Percentiles rank a stretch among this genome's conserved stretches.
phyloP scores from a whole-genome alignment of 2,888 invertebrate genomes.

The Nomada fabriciana region DNA sequence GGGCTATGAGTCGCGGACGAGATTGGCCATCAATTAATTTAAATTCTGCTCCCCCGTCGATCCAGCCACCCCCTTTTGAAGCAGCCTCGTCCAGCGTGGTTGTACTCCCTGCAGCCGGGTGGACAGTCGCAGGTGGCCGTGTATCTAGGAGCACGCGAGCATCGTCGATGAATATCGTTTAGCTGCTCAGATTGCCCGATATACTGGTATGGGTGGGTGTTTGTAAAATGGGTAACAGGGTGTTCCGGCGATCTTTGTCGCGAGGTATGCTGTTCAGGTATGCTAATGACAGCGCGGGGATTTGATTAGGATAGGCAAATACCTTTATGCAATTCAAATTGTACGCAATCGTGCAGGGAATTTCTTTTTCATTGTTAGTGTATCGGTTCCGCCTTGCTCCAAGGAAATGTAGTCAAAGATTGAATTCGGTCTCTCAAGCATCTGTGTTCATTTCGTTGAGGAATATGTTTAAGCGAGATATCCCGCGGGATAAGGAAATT shows the following conservation, averaged over 20 bases:
- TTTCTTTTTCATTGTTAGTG: too few relatives aligned
- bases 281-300: background rate
- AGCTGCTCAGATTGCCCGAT: constrained; percentile 14
- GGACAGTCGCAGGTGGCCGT: constrained; percentile 40
- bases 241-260: background rate
- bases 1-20: constrained; percentile 78
- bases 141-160: constrained; percentile 1
- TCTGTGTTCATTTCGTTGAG: too few relatives aligned
- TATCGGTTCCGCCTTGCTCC: too few relatives aligned
- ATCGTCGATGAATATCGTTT: constrained; percentile 25
- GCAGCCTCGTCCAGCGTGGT: constrained; percentile 1
- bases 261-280: background rate
- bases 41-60: constrained; percentile 68
- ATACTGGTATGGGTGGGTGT: background rate
- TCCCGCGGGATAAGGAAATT: too few relatives aligned
- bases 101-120: constrained; percentile 5
- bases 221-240: background rate
- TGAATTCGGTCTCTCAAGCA: too few relatives aligned
- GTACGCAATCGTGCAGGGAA: too few relatives aligned
- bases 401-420: too few relatives aligned
- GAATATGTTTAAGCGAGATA: too few relatives aligned
- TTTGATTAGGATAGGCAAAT: too few relatives aligned
- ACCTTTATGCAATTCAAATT: too few relatives aligned
- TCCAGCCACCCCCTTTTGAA: background rate
- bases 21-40: constrained; percentile 82